Evolutionary conservation across 2,797 vertebrate genomes (phyloP).

Genomic region (Lophotriccus pileatus): DNA sequence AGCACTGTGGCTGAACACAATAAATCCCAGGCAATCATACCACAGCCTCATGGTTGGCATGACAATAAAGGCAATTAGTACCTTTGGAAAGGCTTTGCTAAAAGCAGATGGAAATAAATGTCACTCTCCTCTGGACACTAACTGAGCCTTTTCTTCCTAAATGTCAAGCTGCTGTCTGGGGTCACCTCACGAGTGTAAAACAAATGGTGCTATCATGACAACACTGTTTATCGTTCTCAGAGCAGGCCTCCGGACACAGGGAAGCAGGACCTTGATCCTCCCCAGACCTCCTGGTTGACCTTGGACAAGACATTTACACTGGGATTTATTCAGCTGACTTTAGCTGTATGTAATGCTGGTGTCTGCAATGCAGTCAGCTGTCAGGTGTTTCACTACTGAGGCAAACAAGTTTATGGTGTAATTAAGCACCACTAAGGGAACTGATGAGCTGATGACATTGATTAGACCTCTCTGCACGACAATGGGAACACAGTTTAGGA

Average conservation of each 20-base stretch:
- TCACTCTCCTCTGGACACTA: background rate
- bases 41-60: background rate
- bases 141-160: slow-evolving; percentile 14
- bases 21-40: background rate
- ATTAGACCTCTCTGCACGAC: background rate
- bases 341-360: background rate
- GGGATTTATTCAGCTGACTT: slow-evolving; percentile 23
- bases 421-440: background rate
- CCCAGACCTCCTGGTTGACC: slow-evolving; percentile 18
- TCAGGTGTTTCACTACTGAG: background rate
- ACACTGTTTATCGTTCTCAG: background rate
- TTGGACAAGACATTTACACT: background rate
- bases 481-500: background rate
- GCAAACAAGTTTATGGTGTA: background rate
- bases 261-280: slow-evolving; percentile 39
- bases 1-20: background rate
- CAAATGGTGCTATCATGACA: background rate
- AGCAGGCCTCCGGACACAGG: background rate
- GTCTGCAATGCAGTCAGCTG: background rate
- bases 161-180: slow-evolving; percentile 14
- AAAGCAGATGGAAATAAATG: slow-evolving; percentile 32
- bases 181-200: background rate
- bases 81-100: background rate
- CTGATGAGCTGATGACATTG: background rate
- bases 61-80: slow-evolving; percentile 44